Evolutionary conservation across 2,113 vertebrate genomes (phyloP).

Genomic region (Maccullochella peelii): DNA sequence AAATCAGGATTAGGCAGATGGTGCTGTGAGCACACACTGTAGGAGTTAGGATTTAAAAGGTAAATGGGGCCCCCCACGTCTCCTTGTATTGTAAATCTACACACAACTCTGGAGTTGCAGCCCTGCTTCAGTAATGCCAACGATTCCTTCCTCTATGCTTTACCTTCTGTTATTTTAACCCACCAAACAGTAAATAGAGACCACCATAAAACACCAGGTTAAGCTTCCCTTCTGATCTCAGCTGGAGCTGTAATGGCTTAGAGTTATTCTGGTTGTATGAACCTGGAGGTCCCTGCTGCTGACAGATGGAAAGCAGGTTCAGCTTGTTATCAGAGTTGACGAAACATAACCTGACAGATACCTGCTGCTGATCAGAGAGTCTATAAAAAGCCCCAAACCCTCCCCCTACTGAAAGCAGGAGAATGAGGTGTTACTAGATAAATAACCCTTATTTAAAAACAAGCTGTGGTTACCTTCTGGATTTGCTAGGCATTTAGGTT

Average conservation of each 20-base stretch:
- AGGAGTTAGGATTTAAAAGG: constrained; percentile 66
- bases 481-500: constrained; percentile 11
- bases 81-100: constrained; percentile 7
- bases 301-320: constrained; percentile 69
- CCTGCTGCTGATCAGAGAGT: constrained; percentile 40
- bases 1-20: constrained; percentile 68
- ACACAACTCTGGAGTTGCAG: constrained; percentile 1
- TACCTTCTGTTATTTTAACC: constrained; percentile 2
- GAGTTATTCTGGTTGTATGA: constrained; percentile 19
- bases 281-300: constrained; percentile 25
- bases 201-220: constrained; percentile 15
- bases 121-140: background rate
- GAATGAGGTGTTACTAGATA: constrained; percentile 35
- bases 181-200: constrained; percentile 10
- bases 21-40: constrained; percentile 33
- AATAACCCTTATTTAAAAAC: background rate
- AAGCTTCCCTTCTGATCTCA: constrained; percentile 19
- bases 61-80: constrained; percentile 28
- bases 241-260: background rate
- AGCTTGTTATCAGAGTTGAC: constrained; percentile 62
- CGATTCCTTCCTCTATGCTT: background rate
- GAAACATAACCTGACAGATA: constrained; percentile 56
- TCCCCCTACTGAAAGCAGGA: constrained; percentile 4
- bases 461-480: background rate
- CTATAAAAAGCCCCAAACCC: constrained; percentile 14